Evolutionary conservation across 2,888 invertebrate species (phyloP).

Genomic region (Leucozona laternaria): DNA sequence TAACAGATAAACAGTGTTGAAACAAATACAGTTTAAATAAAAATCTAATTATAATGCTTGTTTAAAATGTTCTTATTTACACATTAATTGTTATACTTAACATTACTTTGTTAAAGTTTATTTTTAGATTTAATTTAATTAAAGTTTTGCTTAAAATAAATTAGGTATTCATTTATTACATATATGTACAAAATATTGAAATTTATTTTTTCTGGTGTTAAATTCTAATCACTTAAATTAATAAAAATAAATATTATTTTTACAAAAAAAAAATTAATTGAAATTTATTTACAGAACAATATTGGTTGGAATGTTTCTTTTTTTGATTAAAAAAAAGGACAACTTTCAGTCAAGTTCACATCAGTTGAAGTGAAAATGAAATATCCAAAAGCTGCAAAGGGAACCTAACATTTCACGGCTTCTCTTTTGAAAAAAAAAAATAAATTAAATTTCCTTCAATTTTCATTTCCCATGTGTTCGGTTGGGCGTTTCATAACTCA

Average conservation of each 20-base stretch:
- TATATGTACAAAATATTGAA: slow-evolving; percentile 57
- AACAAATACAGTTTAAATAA: slow-evolving; percentile 3
- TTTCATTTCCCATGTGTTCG: no score
- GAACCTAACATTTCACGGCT: not conserved
- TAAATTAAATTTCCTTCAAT: no score
- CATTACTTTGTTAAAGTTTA: slow-evolving; percentile 24
- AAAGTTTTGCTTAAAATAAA: slow-evolving; percentile 54
- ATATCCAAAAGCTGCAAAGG: not conserved
- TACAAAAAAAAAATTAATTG: not conserved
- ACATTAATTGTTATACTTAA: slow-evolving; percentile 9
- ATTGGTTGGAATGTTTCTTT: slow-evolving; percentile 10
- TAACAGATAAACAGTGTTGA: no score
- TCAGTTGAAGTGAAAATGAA: not conserved
- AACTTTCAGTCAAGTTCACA: not conserved
- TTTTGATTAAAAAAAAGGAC: not conserved
- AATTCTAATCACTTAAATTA: slow-evolving; percentile 52
- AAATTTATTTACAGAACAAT: slow-evolving; percentile 12
- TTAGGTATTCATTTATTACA: slow-evolving; percentile 20
- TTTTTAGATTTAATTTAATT: slow-evolving; percentile 32
- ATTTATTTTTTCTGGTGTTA: slow-evolving; percentile 48
- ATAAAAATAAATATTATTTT: slow-evolving; percentile 10
- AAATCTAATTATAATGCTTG: slow-evolving; percentile 42
- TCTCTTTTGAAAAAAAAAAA: no score
- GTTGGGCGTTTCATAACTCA: no score
- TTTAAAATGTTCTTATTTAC: slow-evolving; percentile 47